These are phyloP conservation scores for Rhynchonema sp. DNA, from an alignment of 2,888 invertebrate genomes.

Conservation along the genomic window DNA sequence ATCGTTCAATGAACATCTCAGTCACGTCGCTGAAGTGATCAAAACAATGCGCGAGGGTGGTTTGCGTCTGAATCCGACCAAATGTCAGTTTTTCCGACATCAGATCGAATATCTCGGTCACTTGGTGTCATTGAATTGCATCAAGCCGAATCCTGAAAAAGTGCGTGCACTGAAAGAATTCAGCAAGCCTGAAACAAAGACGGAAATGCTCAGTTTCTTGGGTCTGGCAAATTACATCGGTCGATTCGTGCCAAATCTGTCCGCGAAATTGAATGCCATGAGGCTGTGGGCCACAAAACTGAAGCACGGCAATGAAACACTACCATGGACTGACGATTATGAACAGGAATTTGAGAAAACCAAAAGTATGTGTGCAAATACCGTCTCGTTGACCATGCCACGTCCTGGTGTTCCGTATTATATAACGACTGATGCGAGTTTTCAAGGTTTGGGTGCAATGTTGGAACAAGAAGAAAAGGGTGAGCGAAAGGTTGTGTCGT, in stretches of 20 bases:
- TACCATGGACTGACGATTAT: background rate
- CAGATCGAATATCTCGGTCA: conserved; percentile 9
- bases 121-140: conserved; percentile 2
- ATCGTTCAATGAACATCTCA: conserved; percentile 8
- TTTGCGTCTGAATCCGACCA: conserved; percentile 6
- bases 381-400: background rate
- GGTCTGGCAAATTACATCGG: conserved; percentile 13
- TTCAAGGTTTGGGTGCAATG: background rate
- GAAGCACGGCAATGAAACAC: background rate
- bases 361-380: no score
- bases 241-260: conserved; percentile 9
- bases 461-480: background rate
- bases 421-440: background rate
- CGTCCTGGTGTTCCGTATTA: background rate
- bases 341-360: background rate
- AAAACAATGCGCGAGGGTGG: conserved; percentile 1
- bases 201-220: conserved; percentile 10
- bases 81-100: conserved; percentile 5
- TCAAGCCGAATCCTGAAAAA: conserved; percentile 6
- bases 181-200: conserved; percentile 7
- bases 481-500: background rate
- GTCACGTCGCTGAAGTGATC: conserved; percentile 8
- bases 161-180: conserved; percentile 4
- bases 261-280: background rate
- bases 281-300: no score